Evolutionary conservation across 2,888 invertebrate species (phyloP).

Genomic region (Dromius quadrimaculatus): DNA sequence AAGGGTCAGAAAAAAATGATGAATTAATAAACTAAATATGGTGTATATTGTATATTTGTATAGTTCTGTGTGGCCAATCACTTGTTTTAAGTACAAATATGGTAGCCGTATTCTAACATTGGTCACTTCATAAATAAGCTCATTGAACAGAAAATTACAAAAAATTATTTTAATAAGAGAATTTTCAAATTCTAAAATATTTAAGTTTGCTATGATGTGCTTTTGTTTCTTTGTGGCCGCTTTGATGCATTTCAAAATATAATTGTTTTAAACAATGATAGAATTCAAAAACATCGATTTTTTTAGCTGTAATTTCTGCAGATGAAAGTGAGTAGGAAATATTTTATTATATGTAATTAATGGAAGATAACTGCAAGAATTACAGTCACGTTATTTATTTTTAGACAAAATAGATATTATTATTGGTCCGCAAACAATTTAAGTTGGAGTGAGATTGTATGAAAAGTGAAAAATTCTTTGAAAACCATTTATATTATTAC

Average conservation of each 20-base stretch:
- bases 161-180: too few species aligned
- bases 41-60: slow-evolving; percentile 47
- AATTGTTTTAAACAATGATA: too few species aligned
- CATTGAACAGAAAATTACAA: too few species aligned
- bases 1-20: slow-evolving; percentile 31
- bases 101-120: background rate
- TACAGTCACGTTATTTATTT: slow-evolving; percentile 9
- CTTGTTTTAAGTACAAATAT: slow-evolving; percentile 36
- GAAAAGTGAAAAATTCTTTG: too few species aligned
- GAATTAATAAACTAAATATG: slow-evolving; percentile 36
- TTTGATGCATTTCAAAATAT: slow-evolving; percentile 14
- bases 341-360: slow-evolving; percentile 6
- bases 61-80: slow-evolving; percentile 43
- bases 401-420: background rate
- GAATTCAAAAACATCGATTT: slow-evolving; percentile 5
- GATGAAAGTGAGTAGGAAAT: background rate
- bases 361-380: slow-evolving; percentile 10
- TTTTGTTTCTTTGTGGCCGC: too few species aligned
- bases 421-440: slow-evolving; percentile 7
- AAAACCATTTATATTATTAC: too few species aligned
- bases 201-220: too few species aligned
- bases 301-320: background rate
- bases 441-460: background rate
- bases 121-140: background rate
- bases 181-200: too few species aligned